phyloP scores from a whole-genome alignment of 2,797 vertebrate species.

The Halcyon chelicuti region DNA sequence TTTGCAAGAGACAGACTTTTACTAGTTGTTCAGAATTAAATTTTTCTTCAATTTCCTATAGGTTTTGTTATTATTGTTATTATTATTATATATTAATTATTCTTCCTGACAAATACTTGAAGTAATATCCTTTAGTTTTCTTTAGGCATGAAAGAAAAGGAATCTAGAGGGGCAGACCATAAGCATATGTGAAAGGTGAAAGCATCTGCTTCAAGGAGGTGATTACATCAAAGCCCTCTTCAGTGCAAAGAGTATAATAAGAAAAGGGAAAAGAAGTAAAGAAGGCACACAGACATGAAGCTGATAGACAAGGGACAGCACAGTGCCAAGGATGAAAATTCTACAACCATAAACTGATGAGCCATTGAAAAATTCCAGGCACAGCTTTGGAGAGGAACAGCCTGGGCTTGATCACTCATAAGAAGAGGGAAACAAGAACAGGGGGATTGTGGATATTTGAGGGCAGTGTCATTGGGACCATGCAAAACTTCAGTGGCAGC shows the following conservation, averaged over 20 bases:
- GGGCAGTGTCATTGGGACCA: neutral
- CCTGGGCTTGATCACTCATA: neutral
- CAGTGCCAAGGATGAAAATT: neutral
- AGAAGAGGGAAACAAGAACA: neutral
- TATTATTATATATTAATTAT: neutral
- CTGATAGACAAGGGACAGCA: neutral
- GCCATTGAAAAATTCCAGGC: rapidly evolving
- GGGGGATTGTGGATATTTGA: rapidly evolving
- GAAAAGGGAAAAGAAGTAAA: neutral
- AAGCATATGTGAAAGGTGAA: neutral
- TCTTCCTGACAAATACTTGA: neutral
- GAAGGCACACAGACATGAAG: neutral
- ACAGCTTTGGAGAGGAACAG: neutral
- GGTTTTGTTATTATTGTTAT: rapidly evolving
- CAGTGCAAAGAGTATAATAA: neutral
- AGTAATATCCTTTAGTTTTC: neutral
- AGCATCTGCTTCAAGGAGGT: neutral
- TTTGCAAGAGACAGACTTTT: neutral
- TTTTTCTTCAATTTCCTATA: neutral
- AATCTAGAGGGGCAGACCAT: neutral
- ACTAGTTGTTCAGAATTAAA: neutral
- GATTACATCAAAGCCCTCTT: neutral
- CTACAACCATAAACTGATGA: neutral
- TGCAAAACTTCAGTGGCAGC: rapidly evolving
- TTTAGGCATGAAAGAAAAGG: neutral